phyloP scores from a whole-genome alignment of 2,888 invertebrate genomes.

The Colostygia pectinataria region DNA sequence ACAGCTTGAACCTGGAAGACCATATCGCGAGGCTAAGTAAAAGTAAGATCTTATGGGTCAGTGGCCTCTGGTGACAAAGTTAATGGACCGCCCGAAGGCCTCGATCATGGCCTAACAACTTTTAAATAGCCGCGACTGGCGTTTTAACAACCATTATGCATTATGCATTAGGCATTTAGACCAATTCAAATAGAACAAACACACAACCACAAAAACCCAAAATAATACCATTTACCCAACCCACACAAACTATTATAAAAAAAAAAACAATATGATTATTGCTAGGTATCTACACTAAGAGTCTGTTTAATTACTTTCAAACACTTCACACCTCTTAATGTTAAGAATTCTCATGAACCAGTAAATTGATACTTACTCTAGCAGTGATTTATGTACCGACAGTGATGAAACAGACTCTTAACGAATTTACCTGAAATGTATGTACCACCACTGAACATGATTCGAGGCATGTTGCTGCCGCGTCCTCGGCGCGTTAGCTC shows the following conservation, averaged over 20 bases:
- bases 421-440: slow-evolving; percentile 71
- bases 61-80: no score
- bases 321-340: slow-evolving; percentile 8
- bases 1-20: no score
- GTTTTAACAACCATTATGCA: no score
- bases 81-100: no score
- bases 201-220: slow-evolving; percentile 8
- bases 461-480: slow-evolving; percentile 69
- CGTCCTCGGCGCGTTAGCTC: slow-evolving; percentile 88
- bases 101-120: no score
- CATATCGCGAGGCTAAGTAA: no score
- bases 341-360: neutral
- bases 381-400: slow-evolving; percentile 26
- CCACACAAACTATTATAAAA: slow-evolving; percentile 5
- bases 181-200: neutral
- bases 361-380: slow-evolving; percentile 18
- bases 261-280: slow-evolving; percentile 10
- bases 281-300: slow-evolving; percentile 30
- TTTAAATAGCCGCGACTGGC: no score
- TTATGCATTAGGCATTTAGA: no score
- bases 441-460: slow-evolving; percentile 67
- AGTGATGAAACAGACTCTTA: slow-evolving; percentile 35
- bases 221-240: neutral
- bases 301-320: slow-evolving; percentile 31
- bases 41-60: no score